Conservation (phyloP, 2,113 vertebrate genomes). For the Struthidea cinerea region DNA sequence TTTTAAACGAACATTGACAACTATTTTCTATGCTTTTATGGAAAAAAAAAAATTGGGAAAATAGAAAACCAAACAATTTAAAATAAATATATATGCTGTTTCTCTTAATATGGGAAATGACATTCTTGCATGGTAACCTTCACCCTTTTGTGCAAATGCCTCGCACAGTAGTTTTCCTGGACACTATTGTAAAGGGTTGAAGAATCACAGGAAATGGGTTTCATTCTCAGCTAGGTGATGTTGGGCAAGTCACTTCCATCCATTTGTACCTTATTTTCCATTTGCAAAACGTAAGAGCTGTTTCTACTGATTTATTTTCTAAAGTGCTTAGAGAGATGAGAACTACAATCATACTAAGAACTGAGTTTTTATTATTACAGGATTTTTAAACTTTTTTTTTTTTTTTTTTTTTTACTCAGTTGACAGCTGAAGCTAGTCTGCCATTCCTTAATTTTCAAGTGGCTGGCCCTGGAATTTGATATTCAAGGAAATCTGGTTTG, state of each 20-base stretch:
- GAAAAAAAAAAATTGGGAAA: background rate
- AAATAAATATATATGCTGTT: background rate
- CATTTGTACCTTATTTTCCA: background rate
- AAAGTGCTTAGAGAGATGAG: background rate
- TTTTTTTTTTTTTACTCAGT: background rate
- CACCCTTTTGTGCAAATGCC: background rate
- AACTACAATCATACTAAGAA: background rate
- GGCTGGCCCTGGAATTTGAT: background rate
- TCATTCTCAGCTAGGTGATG: background rate
- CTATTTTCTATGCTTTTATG: background rate
- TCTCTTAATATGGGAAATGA: background rate
- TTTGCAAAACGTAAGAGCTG: background rate
- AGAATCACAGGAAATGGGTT: background rate
- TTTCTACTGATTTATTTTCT: background rate
- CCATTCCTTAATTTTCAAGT: background rate
- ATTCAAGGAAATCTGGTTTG: background rate
- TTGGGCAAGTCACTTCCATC: background rate
- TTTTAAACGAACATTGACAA: background rate
- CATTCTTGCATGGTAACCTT: background rate
- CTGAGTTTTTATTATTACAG: background rate
- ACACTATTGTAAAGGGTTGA: background rate
- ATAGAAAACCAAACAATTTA: background rate
- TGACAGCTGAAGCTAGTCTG: rapidly evolving
- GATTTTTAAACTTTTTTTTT: background rate
- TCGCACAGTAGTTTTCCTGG: background rate